phyloP scores from a whole-genome alignment of 92 coral and sea anemone genomes.

The Porites evermanni region DNA sequence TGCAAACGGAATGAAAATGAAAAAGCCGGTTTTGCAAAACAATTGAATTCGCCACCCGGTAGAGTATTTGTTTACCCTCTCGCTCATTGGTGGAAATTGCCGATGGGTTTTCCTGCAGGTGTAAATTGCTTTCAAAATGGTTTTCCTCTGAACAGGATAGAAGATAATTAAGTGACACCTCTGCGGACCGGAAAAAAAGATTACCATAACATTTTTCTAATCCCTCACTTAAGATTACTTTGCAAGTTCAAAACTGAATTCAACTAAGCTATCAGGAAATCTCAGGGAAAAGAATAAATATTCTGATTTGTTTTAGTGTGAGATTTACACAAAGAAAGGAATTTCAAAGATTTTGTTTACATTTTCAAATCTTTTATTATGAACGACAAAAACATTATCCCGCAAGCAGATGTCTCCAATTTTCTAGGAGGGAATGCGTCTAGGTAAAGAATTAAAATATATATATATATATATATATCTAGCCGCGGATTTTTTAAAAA shows the following conservation, averaged over 20 bases:
- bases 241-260: neutral
- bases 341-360: neutral
- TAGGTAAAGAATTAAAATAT: too few relatives aligned
- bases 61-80: neutral
- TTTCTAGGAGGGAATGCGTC: too few relatives aligned
- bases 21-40: neutral
- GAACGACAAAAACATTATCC: neutral
- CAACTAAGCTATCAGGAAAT: neutral
- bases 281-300: neutral
- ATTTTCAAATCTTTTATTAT: too few relatives aligned
- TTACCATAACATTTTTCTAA: neutral
- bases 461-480: too few relatives aligned
- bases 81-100: slow-evolving; percentile 27
- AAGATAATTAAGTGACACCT: slow-evolving; percentile 1
- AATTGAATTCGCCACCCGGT: slow-evolving; percentile 8
- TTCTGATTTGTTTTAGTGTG: too few relatives aligned
- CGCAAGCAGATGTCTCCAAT: too few relatives aligned
- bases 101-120: slow-evolving; percentile 7
- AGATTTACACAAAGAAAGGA: neutral
- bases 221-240: neutral
- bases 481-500: too few relatives aligned
- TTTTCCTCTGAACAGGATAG: neutral
- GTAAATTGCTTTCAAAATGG: neutral
- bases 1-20: neutral
- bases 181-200: neutral